These are phyloP conservation scores for Tenodera sinensis DNA, from an alignment of 2,888 invertebrate genomes.

Conservation along the genomic window DNA sequence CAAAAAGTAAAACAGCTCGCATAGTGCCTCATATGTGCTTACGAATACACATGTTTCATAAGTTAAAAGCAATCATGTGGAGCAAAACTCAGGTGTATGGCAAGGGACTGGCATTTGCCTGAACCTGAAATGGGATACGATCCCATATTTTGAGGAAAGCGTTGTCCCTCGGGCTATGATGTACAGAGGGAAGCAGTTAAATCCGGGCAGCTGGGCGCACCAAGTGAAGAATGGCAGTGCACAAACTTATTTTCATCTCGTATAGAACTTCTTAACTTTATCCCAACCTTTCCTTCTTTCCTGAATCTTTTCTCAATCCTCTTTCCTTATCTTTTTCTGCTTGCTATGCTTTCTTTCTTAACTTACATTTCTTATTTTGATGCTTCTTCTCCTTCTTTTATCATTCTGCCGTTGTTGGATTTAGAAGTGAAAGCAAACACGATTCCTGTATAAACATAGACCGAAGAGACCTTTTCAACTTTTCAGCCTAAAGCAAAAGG, in stretches of 20 bases:
- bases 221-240: background rate
- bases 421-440: background rate
- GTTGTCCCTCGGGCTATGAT: background rate
- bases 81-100: no score
- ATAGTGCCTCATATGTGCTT: no score
- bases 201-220: background rate
- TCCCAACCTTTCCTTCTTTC: background rate
- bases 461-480: background rate
- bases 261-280: slow-evolving; percentile 3
- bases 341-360: background rate
- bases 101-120: background rate
- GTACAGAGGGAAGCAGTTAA: background rate
- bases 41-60: no score
- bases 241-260: slow-evolving; percentile 7
- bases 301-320: slow-evolving; percentile 9
- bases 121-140: background rate
- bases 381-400: background rate
- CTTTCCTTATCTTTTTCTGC: background rate
- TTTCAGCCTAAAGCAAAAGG: background rate
- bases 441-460: background rate
- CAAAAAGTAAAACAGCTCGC: no score
- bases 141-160: background rate
- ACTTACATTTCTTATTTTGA: background rate
- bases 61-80: no score
- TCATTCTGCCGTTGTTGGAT: background rate